Percentiles rank a stretch among this genome's conserved stretches.
Evolutionary conservation across 2,113 vertebrate species (phyloP).

Genomic region (Thalassoma bifasciatum): DNA sequence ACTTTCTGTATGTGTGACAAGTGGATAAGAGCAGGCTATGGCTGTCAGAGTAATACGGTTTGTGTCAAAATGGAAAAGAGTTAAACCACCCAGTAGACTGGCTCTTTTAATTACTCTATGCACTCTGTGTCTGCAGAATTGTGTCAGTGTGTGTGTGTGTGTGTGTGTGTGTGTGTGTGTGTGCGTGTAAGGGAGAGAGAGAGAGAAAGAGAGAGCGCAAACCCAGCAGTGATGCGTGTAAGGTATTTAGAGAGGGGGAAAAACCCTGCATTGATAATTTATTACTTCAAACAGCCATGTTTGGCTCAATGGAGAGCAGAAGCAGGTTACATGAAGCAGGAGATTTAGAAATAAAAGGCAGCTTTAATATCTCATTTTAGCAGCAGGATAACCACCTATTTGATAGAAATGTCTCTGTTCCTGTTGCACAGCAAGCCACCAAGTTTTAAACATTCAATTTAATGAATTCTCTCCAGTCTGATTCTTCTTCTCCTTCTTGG

Average conservation of each 20-base stretch:
- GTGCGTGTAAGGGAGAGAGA: background rate
- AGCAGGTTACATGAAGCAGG: conserved; percentile 40
- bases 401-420: conserved; percentile 43
- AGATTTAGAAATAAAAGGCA: conserved; percentile 48
- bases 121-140: background rate
- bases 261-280: conserved; percentile 44
- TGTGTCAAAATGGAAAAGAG: conserved; percentile 31
- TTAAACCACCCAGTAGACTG: conserved; percentile 22
- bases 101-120: conserved; percentile 39
- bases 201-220: no score
- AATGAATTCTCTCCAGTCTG: conserved; percentile 42
- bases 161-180: background rate
- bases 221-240: conserved; percentile 27
- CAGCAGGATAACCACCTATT: conserved; percentile 40
- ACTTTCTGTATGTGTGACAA: conserved; percentile 25
- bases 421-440: conserved; percentile 28
- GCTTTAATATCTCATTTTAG: conserved; percentile 21
- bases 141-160: background rate
- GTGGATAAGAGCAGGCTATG: conserved; percentile 33
- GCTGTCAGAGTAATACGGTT: conserved; percentile 45
- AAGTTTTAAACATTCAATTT: conserved; percentile 38
- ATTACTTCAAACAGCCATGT: conserved; percentile 46
- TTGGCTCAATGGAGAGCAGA: conserved; percentile 34
- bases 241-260: conserved; percentile 21
- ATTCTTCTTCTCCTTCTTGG: conserved; percentile 26